These are phyloP conservation scores for Eidolon dupreanum DNA, from an alignment of 2,797 vertebrate species.

Conservation along the genomic window DNA sequence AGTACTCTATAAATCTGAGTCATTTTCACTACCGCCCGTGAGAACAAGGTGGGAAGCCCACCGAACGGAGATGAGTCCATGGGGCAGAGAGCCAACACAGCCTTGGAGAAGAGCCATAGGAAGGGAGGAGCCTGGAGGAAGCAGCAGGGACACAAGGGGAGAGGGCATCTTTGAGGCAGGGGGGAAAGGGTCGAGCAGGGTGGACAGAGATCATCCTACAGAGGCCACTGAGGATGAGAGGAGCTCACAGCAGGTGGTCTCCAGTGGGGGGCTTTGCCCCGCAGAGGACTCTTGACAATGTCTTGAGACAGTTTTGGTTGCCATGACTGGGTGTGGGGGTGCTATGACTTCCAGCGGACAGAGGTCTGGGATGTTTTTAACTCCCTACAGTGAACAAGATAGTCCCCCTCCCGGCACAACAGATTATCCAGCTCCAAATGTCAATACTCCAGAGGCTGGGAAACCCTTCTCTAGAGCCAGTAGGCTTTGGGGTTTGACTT, in stretches of 20 bases:
- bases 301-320: neutral
- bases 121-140: neutral
- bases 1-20: neutral
- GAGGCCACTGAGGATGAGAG: neutral
- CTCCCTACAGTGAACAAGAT: neutral
- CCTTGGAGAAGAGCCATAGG: neutral
- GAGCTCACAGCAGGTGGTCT: neutral
- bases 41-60: neutral
- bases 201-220: neutral
- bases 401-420: accelerated
- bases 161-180: neutral
- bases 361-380: neutral
- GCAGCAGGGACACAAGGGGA: neutral
- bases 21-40: neutral
- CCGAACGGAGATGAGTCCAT: neutral
- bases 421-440: neutral
- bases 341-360: neutral
- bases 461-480: neutral
- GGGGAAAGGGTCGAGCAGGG: neutral
- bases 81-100: neutral
- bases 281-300: neutral
- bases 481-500: neutral
- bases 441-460: neutral
- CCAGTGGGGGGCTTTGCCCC: neutral
- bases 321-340: neutral